These are phyloP conservation scores for Danaus melanippus DNA, from an alignment of 1,140 invertebrate genomes.

Conservation along the genomic window DNA sequence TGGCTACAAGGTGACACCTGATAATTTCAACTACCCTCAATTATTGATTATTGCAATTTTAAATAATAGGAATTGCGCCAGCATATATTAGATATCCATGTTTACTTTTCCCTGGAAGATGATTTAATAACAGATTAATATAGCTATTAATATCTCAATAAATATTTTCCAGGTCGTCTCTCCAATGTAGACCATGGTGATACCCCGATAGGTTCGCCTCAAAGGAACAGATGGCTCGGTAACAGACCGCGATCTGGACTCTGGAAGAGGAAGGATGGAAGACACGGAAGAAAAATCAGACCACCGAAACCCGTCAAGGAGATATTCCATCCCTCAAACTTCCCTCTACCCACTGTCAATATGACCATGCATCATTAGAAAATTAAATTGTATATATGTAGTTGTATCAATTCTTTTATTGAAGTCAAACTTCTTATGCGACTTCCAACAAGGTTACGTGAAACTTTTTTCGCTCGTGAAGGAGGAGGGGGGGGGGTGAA, in stretches of 20 bases:
- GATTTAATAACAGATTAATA: conserved; percentile 1
- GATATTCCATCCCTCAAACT: conserved; percentile 24
- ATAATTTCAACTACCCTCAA: too few species aligned
- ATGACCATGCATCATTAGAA: conserved; percentile 41
- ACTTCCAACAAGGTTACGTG: too few species aligned
- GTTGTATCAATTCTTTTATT: background rate
- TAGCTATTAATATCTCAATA: background rate
- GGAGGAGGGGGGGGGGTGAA: too few species aligned
- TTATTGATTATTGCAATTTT: too few species aligned
- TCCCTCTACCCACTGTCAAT: conserved; percentile 25
- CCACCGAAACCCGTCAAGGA: conserved; percentile 64
- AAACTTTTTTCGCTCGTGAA: too few species aligned
- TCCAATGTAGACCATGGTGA: conserved; percentile 85
- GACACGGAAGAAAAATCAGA: conserved; percentile 89
- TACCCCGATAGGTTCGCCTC: conserved; percentile 87
- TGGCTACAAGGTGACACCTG: too few species aligned
- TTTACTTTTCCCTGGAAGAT: background rate
- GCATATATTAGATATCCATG: too few species aligned
- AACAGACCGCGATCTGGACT: conserved; percentile 92
- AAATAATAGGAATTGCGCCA: too few species aligned
- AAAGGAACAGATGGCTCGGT: conserved; percentile 86
- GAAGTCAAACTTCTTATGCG: too few species aligned
- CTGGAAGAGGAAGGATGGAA: conserved; percentile 93
- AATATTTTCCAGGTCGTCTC: conserved; percentile 76
- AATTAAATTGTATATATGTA: conserved; percentile 7